phyloP scores from a whole-genome alignment of 2,797 vertebrate genomes.

The Cirrhinus mrigala region DNA sequence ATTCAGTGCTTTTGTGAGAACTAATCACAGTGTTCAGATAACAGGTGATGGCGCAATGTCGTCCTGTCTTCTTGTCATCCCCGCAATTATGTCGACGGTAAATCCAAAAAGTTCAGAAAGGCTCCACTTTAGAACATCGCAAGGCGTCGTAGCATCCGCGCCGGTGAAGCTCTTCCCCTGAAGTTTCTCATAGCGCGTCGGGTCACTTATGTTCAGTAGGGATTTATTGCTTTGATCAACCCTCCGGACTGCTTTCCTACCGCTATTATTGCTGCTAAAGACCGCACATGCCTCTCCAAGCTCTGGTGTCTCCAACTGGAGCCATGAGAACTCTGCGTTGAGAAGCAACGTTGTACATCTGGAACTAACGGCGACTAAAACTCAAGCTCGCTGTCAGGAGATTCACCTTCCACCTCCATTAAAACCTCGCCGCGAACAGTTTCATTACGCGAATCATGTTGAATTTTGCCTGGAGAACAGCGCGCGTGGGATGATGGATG shows the following conservation, averaged over 20 bases:
- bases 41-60: conserved; percentile 48
- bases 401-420: conserved; percentile 69
- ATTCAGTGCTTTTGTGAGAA: conserved; percentile 60
- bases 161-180: conserved; percentile 68
- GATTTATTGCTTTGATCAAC: conserved; percentile 77
- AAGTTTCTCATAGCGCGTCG: conserved; percentile 81
- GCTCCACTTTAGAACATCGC: conserved; percentile 54
- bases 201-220: conserved; percentile 70
- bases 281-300: conserved; percentile 65
- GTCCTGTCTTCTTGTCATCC: conserved; percentile 33
- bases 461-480: conserved; percentile 58
- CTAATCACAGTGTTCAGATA: conserved; percentile 77
- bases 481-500: conserved; percentile 59
- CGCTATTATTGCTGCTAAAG: conserved; percentile 72
- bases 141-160: conserved; percentile 64
- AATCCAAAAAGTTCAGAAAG: conserved; percentile 47
- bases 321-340: conserved; percentile 64
- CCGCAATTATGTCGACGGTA: neutral
- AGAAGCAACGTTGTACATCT: conserved; percentile 48
- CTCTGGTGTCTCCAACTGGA: conserved; percentile 61
- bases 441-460: conserved; percentile 58
- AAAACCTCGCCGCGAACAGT: conserved; percentile 62
- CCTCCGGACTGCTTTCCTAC: conserved; percentile 65
- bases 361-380: conserved; percentile 62
- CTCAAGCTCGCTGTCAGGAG: conserved; percentile 60